These are phyloP conservation scores for Mustelus asterias DNA, from an alignment of 2,113 vertebrate genomes.

Conservation along the genomic window DNA sequence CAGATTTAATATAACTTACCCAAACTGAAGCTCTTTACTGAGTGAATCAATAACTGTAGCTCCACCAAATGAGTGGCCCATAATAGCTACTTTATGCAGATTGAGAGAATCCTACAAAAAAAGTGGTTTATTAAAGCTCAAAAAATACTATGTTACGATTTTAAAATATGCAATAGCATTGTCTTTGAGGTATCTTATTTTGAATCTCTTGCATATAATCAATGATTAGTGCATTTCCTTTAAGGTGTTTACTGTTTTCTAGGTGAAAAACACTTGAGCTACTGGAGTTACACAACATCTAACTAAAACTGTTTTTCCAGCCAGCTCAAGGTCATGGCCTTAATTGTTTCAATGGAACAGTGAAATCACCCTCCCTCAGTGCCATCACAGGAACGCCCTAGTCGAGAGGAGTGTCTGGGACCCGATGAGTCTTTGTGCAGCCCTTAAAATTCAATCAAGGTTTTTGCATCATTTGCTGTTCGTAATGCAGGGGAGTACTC, in stretches of 20 bases:
- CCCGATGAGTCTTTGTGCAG: not conserved
- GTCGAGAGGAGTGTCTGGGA: not conserved
- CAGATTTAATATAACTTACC: conserved; percentile 59
- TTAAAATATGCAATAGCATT: not conserved
- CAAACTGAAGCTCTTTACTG: conserved; percentile 79
- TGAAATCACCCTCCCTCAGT: not conserved
- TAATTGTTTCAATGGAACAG: not conserved
- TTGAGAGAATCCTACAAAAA: conserved; percentile 75
- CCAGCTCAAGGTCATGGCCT: not conserved
- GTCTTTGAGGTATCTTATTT: not conserved
- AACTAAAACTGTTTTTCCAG: not conserved
- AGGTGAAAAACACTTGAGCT: not conserved
- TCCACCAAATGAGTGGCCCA: conserved; percentile 93
- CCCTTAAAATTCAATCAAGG: not conserved
- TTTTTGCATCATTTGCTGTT: not conserved
- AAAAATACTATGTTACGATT: not conserved
- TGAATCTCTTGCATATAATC: not conserved
- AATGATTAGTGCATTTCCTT: not conserved
- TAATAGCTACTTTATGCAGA: conserved; percentile 65
- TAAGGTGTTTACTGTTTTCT: not conserved
- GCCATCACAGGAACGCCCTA: not conserved
- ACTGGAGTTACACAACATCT: not conserved
- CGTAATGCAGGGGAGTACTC: not conserved
- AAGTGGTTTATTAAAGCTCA: conserved; percentile 9
- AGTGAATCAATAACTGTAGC: conserved; percentile 80